Percentiles rank a stretch among this genome's conserved stretches.
phyloP scores from a whole-genome alignment of 1,140 invertebrate genomes.

The Teleopsis dalmanni region DNA sequence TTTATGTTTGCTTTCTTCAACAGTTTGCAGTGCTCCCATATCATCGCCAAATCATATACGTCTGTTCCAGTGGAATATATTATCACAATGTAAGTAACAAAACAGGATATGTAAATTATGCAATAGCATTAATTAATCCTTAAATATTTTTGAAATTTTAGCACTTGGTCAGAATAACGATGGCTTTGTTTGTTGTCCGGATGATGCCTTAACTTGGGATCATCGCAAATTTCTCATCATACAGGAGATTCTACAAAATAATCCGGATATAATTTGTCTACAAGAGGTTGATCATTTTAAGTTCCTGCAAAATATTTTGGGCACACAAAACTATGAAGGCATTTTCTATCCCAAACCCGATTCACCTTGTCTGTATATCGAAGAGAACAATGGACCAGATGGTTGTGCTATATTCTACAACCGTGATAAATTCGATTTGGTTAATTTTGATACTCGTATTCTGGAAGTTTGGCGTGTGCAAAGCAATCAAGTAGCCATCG shows the following conservation, averaged over 20 bases:
- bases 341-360: conserved; percentile 71
- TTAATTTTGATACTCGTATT: conserved; percentile 53
- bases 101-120: conserved; percentile 11
- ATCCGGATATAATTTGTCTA: conserved; percentile 66
- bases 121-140: neutral
- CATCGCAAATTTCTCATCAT: conserved; percentile 59
- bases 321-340: conserved; percentile 59
- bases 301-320: conserved; percentile 56
- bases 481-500: conserved; percentile 66
- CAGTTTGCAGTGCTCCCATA: conserved; percentile 43
- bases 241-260: conserved; percentile 63
- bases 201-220: conserved; percentile 63
- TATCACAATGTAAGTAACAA: conserved; percentile 59
- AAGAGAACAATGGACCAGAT: conserved; percentile 69
- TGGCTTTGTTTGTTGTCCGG: conserved; percentile 66
- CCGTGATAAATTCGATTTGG: conserved; percentile 54
- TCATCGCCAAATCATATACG: conserved; percentile 46
- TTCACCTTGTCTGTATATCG: conserved; percentile 67
- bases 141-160: conserved; percentile 29
- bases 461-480: conserved; percentile 63
- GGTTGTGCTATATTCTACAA: conserved; percentile 73
- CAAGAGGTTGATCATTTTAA: conserved; percentile 73
- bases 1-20: conserved; percentile 13
- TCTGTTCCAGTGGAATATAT: conserved; percentile 68
- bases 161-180: conserved; percentile 65